phyloP scores from a whole-genome alignment of 2,113 vertebrate species.

The Misgurnus mizolepis region DNA sequence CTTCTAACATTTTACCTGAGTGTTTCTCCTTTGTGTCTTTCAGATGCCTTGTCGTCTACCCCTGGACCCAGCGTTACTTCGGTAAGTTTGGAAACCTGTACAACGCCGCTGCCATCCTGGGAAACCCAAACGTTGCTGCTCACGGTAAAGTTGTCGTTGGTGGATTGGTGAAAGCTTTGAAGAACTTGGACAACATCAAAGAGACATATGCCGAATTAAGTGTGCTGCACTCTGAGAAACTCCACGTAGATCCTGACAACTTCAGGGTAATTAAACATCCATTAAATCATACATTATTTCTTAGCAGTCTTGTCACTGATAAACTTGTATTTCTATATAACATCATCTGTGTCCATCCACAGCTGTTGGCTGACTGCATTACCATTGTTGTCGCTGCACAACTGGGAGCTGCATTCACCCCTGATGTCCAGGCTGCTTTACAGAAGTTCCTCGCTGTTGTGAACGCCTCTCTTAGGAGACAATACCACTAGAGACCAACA shows the following conservation, averaged over 20 bases:
- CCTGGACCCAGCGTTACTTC: conserved; percentile 84
- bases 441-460: conserved; percentile 54
- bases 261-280: conserved; percentile 64
- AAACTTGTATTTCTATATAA: too few species aligned
- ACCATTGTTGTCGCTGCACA: conserved; percentile 50
- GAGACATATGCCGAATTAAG: conserved; percentile 68
- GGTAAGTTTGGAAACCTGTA: conserved; percentile 75
- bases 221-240: conserved; percentile 78
- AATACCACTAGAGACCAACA: conserved; percentile 42
- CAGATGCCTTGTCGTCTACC: conserved; percentile 75
- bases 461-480: conserved; percentile 22
- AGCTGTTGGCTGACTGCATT: conserved; percentile 55
- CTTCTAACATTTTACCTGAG: background rate
- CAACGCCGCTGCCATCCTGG: conserved; percentile 68
- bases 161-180: conserved; percentile 72
- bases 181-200: conserved; percentile 69
- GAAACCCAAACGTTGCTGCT: conserved; percentile 49
- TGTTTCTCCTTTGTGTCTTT: background rate
- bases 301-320: background rate
- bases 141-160: conserved; percentile 74
- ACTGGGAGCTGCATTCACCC: conserved; percentile 37
- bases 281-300: too few species aligned
- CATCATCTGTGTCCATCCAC: background rate
- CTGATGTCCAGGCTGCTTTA: conserved; percentile 52
- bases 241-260: conserved; percentile 83